Base-by-base conservation (phyloP, 92 coral and sea anemone genomes). In the Actinostola sp. region DNA sequence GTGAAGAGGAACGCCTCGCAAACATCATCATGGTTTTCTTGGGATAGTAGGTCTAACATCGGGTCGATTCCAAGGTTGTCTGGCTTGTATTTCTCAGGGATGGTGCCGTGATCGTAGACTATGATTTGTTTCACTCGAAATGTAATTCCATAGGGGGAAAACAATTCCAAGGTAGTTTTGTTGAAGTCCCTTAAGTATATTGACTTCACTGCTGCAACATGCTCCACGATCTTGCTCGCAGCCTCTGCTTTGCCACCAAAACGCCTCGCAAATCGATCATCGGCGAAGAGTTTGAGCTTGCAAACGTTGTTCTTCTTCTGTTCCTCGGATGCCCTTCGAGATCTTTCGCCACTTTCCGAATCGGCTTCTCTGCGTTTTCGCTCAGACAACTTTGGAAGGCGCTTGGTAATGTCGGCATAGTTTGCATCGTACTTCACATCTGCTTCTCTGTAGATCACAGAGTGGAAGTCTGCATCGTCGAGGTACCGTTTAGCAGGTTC, bases 1-100 rank as follows among this genome's bases (percentile, higher is more conserved):
- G 99, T 95, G 58, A 95, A 95, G 56, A 92, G 76, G 55, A 95
- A 92, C 10, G 99, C 99, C 46, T 95, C 92, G 49, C 99, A 95
- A 35, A 92, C 90, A 38, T 68, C 82, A 3, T 66, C 56, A 64
- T 88, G 89, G 27, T 67, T 58, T 19, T 67, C 83, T 8, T 57
- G 49, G 6, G 99, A 90, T 63, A 95, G 84, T 27, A 73, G 67
- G 39, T 86, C 88, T 50, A 95, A 66, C 67, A 95, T 83, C 0
- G 97, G 90, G n/a, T 92, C 93, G 25, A 86, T 86, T 28, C 91
- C 99, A 7, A 95, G 82, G 59, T 95, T 95, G 21, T 65, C 77
- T 19, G 79, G 81, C 28, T 77, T 80, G 14, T 88, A 82, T 33
- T 60, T 77, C 38, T 46, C 70, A 17, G 97, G 92, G n/a, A 89